phyloP scores from a whole-genome alignment of 2,113 vertebrate species.

The Galbula dea region DNA sequence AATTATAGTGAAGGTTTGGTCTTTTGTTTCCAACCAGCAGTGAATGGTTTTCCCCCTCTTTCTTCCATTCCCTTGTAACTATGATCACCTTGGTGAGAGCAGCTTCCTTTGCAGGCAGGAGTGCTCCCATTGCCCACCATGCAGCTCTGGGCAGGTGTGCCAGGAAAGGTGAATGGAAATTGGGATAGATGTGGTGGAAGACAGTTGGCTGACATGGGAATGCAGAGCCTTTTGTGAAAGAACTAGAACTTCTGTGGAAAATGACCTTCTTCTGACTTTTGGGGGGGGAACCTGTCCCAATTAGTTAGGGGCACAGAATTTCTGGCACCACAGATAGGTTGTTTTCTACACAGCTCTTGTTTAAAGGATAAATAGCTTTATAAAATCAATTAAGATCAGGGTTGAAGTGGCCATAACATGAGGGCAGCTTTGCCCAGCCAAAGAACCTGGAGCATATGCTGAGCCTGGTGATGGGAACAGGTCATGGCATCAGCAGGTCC shows the following conservation, averaged over 20 bases:
- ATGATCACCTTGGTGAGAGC: background rate
- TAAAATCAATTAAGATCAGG: background rate
- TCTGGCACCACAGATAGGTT: background rate
- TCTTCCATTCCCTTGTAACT: background rate
- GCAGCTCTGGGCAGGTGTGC: background rate
- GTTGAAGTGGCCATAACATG: rapidly evolving
- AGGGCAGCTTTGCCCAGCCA: too few species aligned
- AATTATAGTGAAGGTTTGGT: background rate
- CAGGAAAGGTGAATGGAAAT: background rate
- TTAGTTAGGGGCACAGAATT: background rate
- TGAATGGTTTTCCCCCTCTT: background rate
- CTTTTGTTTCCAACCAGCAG: background rate
- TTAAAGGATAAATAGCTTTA: background rate
- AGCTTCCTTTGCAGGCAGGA: background rate
- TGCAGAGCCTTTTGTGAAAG: background rate
- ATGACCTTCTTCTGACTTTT: too few species aligned
- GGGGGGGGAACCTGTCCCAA: rapidly evolving
- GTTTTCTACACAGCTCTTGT: background rate
- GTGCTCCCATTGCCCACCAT: rapidly evolving
- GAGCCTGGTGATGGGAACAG: background rate
- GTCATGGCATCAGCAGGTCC: background rate
- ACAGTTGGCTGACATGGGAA: background rate
- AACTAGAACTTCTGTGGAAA: background rate
- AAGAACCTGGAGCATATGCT: too few species aligned
- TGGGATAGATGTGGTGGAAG: rapidly evolving